Base-by-base conservation (phyloP, 2,797 vertebrate species). In the Synanceia verrucosa region DNA sequence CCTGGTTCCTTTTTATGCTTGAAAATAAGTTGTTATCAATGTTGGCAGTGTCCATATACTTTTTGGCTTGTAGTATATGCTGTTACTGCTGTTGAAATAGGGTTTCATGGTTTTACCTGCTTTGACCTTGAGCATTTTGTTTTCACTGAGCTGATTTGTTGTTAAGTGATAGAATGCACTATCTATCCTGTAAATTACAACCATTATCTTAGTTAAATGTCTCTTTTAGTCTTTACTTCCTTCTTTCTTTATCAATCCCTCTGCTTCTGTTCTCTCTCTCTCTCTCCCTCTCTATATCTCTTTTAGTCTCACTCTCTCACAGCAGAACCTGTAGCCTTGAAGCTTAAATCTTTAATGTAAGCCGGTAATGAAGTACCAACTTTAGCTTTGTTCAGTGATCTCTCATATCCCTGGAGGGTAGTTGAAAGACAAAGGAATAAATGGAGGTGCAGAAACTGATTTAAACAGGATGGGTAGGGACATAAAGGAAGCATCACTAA, bases 301-400 rank as follows among this genome's bases (percentile, higher is more conserved):
- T n/a, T n/a, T 8, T 29, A n/a, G 13, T 57, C 52, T 61, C 47
- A 23, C 47, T 41, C 70, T 76, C 60, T 79, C 66, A 11, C 63
- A 65, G 79, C 46, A 16, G 47, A 76, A 87, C 78, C 83, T 89
- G 89, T 86, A 71, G 82, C 81, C 82, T 73, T 71, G 47, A 82
- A 75, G 71, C 85, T 83, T 93, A 75, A 92, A 90, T 92, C 78
- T 93, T 91, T 92, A 92, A 93, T 92, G 86, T 83, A 90, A 90
- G 84, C 78, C 80, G 81, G 88, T 92, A 92, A 92, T 92, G 87
- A 88, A 86, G 80, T 62, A 83, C 77, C 86, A 84, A 82, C 84
- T 88, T 88, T 79, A 73, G 84, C 74, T 76, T 80, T 75, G 66
- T 55, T 66, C 72, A 70, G 81, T 31, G 18, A 62, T 80, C 76